phyloP scores from a whole-genome alignment of 2,113 vertebrate species.

The Caloenas nicobarica region DNA sequence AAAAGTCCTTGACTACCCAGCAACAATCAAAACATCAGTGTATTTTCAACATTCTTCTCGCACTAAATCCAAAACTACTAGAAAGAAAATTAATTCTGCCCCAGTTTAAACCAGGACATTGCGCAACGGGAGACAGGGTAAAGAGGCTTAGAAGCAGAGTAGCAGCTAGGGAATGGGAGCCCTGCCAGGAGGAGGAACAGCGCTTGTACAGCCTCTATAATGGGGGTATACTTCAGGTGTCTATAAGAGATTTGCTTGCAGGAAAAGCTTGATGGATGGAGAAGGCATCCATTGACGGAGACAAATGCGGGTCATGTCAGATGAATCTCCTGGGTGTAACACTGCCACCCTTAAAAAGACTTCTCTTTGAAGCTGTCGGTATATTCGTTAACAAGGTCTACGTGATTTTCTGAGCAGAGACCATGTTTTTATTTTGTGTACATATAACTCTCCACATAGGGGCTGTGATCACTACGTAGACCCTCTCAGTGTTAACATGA shows the following conservation, averaged over 20 bases:
- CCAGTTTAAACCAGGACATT: no score
- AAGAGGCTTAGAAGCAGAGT: neutral
- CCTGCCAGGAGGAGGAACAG: neutral
- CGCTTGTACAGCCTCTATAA: neutral
- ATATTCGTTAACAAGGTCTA: neutral
- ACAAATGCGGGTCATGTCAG: neutral
- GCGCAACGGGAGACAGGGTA: neutral
- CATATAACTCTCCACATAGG: neutral
- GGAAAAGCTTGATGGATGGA: neutral
- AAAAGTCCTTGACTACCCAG: no score
- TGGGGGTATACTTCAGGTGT: neutral
- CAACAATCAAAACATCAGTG: no score
- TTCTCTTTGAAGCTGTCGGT: neutral
- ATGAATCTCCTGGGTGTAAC: neutral
- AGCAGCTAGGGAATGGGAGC: neutral
- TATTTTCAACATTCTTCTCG: no score
- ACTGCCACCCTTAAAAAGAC: neutral
- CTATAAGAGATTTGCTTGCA: neutral
- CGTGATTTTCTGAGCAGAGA: neutral
- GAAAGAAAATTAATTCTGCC: no score
- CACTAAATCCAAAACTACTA: no score
- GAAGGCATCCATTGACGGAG: neutral
- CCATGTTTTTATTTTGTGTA: neutral
- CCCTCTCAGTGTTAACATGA: rapidly evolving
- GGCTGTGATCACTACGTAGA: neutral